phyloP scores from a whole-genome alignment of 2,888 invertebrate genomes.

The Ptychoptera albimana region DNA sequence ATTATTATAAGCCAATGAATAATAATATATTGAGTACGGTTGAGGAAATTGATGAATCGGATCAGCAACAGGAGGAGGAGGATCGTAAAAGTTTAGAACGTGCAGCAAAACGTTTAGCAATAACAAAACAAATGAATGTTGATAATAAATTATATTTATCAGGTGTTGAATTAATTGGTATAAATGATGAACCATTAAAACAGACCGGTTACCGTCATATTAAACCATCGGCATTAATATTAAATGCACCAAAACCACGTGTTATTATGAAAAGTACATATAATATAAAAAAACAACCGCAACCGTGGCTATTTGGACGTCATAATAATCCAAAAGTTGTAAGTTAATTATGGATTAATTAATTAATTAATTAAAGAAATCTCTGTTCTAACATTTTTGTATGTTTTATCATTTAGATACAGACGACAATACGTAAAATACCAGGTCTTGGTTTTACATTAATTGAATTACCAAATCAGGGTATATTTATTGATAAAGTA shows the following conservation, averaged over 20 bases:
- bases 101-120: too few species aligned
- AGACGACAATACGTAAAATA: conserved; percentile 23
- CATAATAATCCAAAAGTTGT: conserved; percentile 29
- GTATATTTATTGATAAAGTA: conserved; percentile 23
- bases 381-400: background rate
- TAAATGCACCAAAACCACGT: background rate
- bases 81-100: too few species aligned
- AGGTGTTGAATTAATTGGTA: too few species aligned
- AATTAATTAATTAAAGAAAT: background rate
- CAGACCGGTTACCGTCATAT: background rate
- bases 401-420: conserved; percentile 15
- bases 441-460: conserved; percentile 22
- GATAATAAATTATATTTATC: too few species aligned
- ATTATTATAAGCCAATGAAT: too few species aligned
- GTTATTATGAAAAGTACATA: background rate
- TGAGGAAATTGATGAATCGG: too few species aligned
- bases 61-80: too few species aligned
- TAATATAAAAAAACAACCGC: background rate
- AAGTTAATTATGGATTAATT: conserved; percentile 7
- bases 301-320: conserved; percentile 25
- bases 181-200: too few species aligned
- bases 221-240: background rate
- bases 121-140: too few species aligned
- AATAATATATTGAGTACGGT: too few species aligned
- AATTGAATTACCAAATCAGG: conserved; percentile 20